Conservation (phyloP, 2,797 vertebrate genomes). For the Phataginus tetradactyla region DNA sequence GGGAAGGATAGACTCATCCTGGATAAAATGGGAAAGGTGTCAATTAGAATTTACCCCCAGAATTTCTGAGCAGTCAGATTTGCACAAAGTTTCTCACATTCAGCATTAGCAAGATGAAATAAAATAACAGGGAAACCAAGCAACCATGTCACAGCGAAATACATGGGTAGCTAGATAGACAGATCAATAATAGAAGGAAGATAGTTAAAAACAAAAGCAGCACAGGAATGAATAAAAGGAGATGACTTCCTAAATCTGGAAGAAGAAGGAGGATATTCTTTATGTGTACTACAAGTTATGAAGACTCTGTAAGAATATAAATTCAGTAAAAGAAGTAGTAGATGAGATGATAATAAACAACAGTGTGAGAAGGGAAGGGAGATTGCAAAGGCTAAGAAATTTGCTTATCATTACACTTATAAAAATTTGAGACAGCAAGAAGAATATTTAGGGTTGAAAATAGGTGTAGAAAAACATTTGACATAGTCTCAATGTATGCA, state of each 20-base stretch:
- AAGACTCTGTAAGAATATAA: neutral
- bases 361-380: neutral
- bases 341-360: neutral
- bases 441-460: conserved; percentile 44
- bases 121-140: neutral
- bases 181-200: neutral
- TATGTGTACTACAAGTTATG: neutral
- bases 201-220: neutral
- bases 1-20: neutral
- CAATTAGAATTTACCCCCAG: conserved; percentile 6
- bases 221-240: conserved; percentile 7
- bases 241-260: neutral
- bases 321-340: neutral
- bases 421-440: conserved; percentile 11
- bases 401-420: neutral
- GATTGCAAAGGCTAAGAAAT: neutral
- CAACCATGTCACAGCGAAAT: neutral
- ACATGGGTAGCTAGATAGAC: neutral
- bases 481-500: neutral
- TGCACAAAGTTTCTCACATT: conserved; percentile 22
- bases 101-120: conserved; percentile 36
- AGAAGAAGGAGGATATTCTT: neutral
- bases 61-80: conserved; percentile 32
- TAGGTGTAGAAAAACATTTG: conserved; percentile 10
- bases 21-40: neutral